These are phyloP conservation scores for Tachysurus vachellii DNA, from an alignment of 2,113 vertebrate species.

Conservation along the genomic window DNA sequence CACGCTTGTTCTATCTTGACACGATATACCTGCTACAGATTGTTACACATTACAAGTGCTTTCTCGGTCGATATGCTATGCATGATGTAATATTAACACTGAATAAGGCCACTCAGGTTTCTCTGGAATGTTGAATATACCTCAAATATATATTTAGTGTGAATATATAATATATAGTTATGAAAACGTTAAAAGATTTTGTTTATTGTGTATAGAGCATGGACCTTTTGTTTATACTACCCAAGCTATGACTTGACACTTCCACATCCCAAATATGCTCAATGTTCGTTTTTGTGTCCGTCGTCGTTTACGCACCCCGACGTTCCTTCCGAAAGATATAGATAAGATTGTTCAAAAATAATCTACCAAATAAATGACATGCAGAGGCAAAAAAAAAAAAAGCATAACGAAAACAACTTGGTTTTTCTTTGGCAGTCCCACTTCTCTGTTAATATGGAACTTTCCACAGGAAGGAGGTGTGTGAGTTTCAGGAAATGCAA, in stretches of 20 bases:
- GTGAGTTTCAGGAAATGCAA: constrained; percentile 1
- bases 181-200: background rate
- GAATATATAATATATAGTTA: background rate
- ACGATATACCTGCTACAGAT: constrained; percentile 2
- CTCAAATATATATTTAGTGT: constrained; percentile 22
- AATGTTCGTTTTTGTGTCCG: background rate
- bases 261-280: background rate
- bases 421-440: background rate
- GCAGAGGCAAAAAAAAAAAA: background rate
- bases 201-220: constrained; percentile 4
- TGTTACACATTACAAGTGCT: constrained; percentile 15
- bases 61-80: constrained; percentile 39
- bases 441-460: background rate
- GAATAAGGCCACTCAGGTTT: constrained; percentile 51
- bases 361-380: constrained; percentile 15
- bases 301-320: too few relatives aligned
- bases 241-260: background rate
- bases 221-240: constrained; percentile 8
- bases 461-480: constrained; percentile 10
- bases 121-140: constrained; percentile 33
- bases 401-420: background rate
- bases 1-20: background rate
- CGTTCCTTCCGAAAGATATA: too few relatives aligned
- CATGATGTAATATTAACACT: constrained; percentile 38
- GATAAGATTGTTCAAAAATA: background rate